Evolutionary conservation across 2,113 vertebrate genomes (phyloP).

Genomic region (Silurus asotus): DNA sequence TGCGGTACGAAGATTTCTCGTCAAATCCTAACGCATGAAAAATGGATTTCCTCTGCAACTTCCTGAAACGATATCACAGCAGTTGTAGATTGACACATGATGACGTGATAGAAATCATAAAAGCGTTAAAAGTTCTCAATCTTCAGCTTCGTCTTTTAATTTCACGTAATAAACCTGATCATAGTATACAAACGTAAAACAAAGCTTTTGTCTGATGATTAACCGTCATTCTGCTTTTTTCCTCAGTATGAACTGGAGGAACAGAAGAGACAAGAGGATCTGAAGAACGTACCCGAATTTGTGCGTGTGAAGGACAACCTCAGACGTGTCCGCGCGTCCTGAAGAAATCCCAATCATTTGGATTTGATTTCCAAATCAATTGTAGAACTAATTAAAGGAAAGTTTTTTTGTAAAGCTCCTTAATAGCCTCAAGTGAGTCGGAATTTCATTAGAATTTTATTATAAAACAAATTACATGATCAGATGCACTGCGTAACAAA

Average conservation of each 20-base stretch:
- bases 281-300: constrained; percentile 60
- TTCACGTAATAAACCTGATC: background rate
- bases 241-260: constrained; percentile 61
- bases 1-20: constrained; percentile 32
- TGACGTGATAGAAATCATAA: too few species aligned
- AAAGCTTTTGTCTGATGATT: background rate
- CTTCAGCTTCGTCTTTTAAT: too few species aligned
- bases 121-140: too few species aligned
- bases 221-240: constrained; percentile 10
- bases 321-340: constrained; percentile 40
- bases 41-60: too few species aligned
- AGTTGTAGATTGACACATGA: too few species aligned
- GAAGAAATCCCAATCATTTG: background rate
- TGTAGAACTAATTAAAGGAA: background rate
- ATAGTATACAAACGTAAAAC: background rate
- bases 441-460: background rate
- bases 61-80: too few species aligned
- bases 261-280: constrained; percentile 37
- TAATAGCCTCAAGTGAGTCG: background rate
- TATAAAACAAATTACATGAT: constrained; percentile 5
- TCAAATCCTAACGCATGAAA: background rate
- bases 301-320: constrained; percentile 64
- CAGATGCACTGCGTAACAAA: background rate
- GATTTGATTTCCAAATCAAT: background rate
- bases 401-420: background rate